Evolutionary conservation across 1,140 invertebrate genomes (phyloP).

Genomic region (Rhopalosiphum maidis): DNA sequence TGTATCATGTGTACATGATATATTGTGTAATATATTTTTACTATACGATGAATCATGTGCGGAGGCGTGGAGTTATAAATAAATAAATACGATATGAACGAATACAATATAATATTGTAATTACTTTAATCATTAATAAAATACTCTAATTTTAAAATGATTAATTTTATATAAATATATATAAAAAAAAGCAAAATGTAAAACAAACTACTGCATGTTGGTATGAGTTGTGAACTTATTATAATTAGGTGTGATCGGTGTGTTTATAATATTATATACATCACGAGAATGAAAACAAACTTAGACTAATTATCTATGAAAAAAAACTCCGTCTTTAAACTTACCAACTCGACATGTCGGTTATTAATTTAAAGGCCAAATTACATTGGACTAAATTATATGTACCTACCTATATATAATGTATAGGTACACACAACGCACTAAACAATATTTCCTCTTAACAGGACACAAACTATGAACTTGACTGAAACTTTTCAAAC

Average conservation of each 20-base stretch:
- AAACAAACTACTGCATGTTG: background rate
- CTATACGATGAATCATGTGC: background rate
- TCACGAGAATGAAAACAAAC: background rate
- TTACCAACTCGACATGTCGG: background rate
- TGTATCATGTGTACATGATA: background rate
- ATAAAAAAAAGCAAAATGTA: background rate
- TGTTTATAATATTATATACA: background rate
- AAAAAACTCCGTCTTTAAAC: background rate
- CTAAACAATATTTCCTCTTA: background rate
- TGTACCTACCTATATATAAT: background rate
- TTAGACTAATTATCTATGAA: background rate
- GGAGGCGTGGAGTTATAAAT: background rate
- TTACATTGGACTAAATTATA: background rate
- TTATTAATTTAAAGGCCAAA: slow-evolving; percentile 16
- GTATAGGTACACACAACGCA: background rate
- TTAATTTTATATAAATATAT: background rate
- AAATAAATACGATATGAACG: background rate
- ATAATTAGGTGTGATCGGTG: background rate
- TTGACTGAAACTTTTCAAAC: slow-evolving; percentile 2
- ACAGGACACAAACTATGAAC: background rate
- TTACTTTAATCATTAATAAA: background rate
- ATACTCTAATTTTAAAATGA: background rate
- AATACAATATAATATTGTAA: background rate
- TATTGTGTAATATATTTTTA: background rate
- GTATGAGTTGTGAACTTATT: background rate